Conservation (phyloP, 2,888 invertebrate species). For the Adineta ricciae region DNA sequence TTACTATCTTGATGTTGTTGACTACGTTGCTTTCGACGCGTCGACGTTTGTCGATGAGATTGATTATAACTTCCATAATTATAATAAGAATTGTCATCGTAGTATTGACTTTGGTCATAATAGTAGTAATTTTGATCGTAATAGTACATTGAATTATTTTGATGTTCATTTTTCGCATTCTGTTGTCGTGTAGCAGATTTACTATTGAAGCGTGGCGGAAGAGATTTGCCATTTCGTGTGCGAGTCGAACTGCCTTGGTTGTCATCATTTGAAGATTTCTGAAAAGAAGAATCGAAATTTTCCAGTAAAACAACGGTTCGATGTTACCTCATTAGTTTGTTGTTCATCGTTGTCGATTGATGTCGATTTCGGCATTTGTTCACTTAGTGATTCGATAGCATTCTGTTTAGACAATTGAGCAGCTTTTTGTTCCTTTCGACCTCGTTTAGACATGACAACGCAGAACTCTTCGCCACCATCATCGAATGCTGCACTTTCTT, state of each 20-base stretch:
- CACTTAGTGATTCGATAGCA: not conserved
- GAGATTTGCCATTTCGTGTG: not conserved
- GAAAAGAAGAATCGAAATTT: not conserved
- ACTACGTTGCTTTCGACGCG: not conserved
- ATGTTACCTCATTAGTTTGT: not conserved
- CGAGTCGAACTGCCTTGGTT: not conserved
- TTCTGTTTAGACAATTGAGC: not conserved
- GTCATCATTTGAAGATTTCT: not conserved
- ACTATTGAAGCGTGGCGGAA: constrained; percentile 11
- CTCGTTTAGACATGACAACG: not conserved
- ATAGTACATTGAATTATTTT: not conserved
- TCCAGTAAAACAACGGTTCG: too few relatives aligned
- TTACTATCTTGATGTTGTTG: not conserved
- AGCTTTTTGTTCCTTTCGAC: constrained; percentile 11
- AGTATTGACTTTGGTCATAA: constrained; percentile 4
- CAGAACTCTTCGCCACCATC: not conserved
- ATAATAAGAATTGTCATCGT: not conserved
- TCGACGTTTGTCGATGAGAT: not conserved
- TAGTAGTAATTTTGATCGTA: constrained; percentile 13
- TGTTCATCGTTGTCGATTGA: not conserved
- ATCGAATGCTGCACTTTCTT: not conserved
- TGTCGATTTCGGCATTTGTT: not conserved
- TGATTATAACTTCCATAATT: not conserved
- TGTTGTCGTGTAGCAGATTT: not conserved
- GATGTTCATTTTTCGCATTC: not conserved